These are phyloP conservation scores for Acinonyx jubatus DNA, from an alignment of 2,113 vertebrate species.

Conservation along the genomic window DNA sequence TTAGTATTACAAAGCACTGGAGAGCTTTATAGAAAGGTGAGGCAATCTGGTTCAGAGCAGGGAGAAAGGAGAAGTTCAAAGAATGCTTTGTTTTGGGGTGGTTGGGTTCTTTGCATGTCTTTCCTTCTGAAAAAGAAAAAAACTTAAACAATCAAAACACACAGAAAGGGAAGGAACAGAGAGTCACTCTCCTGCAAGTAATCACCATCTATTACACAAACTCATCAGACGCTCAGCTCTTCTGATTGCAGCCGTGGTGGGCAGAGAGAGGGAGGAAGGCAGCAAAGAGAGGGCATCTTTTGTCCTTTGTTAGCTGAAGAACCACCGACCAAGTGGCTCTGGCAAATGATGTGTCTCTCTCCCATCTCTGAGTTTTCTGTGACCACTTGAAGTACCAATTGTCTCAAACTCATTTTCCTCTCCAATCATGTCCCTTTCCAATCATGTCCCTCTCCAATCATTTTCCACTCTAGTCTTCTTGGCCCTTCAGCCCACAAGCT, in stretches of 20 bases:
- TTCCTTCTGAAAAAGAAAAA: conserved; percentile 59
- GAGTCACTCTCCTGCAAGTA: conserved; percentile 69
- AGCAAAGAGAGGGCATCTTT: conserved; percentile 61
- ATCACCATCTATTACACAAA: conserved; percentile 75
- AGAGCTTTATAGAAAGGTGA: conserved; percentile 66
- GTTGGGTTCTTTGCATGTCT: conserved; percentile 60
- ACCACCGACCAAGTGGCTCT: conserved; percentile 60
- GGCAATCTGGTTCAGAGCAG: conserved; percentile 57
- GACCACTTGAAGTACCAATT: conserved; percentile 60
- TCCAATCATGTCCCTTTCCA: conserved; percentile 71
- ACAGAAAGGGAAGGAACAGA: conserved; percentile 73
- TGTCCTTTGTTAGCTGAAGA: conserved; percentile 72
- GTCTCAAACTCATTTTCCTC: conserved; percentile 75
- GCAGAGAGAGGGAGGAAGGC: conserved; percentile 58
- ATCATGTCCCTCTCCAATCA: conserved; percentile 68
- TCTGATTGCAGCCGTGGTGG: conserved; percentile 68
- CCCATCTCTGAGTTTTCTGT: conserved; percentile 58
- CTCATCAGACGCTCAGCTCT: conserved; percentile 65
- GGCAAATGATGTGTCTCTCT: conserved; percentile 60
- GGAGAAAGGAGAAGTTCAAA: conserved; percentile 70
- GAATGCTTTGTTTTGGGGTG: conserved; percentile 72
- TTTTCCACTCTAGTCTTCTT: conserved; percentile 63
- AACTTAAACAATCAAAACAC: conserved; percentile 75
- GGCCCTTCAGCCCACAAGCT: conserved; percentile 28
- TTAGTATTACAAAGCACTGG: conserved; percentile 70